Evolutionary conservation across 2,888 invertebrate genomes (phyloP).

Genomic region (Hydrotaea diabolus): DNA sequence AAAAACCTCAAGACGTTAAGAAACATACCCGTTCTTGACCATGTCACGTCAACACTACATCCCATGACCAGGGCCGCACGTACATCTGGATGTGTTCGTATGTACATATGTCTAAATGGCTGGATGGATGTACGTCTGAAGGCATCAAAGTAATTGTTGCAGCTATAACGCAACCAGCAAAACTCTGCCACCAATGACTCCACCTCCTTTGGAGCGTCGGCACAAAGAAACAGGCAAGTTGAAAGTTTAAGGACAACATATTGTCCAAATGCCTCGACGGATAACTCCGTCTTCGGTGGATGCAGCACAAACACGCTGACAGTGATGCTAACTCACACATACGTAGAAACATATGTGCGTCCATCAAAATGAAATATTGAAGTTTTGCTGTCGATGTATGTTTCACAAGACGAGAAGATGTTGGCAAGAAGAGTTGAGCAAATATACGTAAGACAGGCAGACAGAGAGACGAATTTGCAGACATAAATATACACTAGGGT

Average conservation of each 20-base stretch:
- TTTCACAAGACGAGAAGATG: constrained; percentile 36
- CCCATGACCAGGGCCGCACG: background rate
- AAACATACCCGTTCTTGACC: constrained; percentile 55
- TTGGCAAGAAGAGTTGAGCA: constrained; percentile 41
- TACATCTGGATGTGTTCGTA: background rate
- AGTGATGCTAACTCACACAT: background rate
- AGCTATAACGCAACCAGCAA: constrained; percentile 45
- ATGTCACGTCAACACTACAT: constrained; percentile 64
- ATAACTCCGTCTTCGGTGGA: constrained; percentile 24
- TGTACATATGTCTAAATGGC: constrained; percentile 22
- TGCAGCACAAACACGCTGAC: background rate
- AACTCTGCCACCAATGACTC: constrained; percentile 47
- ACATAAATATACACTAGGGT: background rate
- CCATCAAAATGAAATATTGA: constrained; percentile 67
- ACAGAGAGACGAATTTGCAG: background rate
- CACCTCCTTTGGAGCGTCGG: constrained; percentile 39
- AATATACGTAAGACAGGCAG: constrained; percentile 27
- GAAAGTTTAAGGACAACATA: constrained; percentile 60
- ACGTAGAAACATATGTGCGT: constrained; percentile 25
- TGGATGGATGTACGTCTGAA: constrained; percentile 46
- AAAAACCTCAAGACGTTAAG: background rate
- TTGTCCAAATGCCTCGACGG: constrained; percentile 42
- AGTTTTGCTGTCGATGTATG: constrained; percentile 60
- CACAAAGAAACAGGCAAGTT: constrained; percentile 25
- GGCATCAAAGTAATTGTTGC: constrained; percentile 65